phyloP scores from a whole-genome alignment of 2,113 vertebrate species.

The Pleuronectes platessa region DNA sequence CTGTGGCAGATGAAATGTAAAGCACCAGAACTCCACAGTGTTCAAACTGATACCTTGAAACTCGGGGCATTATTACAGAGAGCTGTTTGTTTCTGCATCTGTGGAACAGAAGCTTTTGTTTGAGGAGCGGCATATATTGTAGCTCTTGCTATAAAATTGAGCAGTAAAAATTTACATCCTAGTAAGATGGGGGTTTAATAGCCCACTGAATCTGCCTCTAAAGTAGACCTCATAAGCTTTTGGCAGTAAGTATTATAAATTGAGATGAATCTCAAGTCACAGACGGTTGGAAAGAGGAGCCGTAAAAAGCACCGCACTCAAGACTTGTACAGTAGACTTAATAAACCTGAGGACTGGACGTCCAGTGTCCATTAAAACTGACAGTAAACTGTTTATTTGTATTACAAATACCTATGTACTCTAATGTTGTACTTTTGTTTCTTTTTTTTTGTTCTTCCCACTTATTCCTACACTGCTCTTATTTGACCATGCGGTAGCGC shows the following conservation, averaged over 20 bases:
- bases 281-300: slow-evolving; percentile 28
- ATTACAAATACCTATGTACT: neutral
- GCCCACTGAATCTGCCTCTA: slow-evolving; percentile 42
- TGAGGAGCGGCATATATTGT: slow-evolving; percentile 24
- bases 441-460: neutral
- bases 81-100: neutral
- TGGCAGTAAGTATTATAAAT: slow-evolving; percentile 48
- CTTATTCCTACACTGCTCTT: slow-evolving; percentile 6
- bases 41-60: neutral
- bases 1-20: neutral
- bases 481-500: slow-evolving; percentile 6
- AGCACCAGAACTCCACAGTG: neutral
- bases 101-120: slow-evolving; percentile 21
- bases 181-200: slow-evolving; percentile 41
- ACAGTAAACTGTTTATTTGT: neutral
- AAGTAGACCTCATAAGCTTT: slow-evolving; percentile 49
- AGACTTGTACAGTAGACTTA: slow-evolving; percentile 18
- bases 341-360: slow-evolving; percentile 11
- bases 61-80: too few relatives aligned
- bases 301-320: slow-evolving; percentile 41
- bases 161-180: slow-evolving; percentile 45
- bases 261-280: slow-evolving; percentile 42
- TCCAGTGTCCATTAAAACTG: slow-evolving; percentile 23
- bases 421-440: neutral
- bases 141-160: slow-evolving; percentile 26